phyloP scores from a whole-genome alignment of 2,113 vertebrate genomes.

The Trichomycterus rosablanca region DNA sequence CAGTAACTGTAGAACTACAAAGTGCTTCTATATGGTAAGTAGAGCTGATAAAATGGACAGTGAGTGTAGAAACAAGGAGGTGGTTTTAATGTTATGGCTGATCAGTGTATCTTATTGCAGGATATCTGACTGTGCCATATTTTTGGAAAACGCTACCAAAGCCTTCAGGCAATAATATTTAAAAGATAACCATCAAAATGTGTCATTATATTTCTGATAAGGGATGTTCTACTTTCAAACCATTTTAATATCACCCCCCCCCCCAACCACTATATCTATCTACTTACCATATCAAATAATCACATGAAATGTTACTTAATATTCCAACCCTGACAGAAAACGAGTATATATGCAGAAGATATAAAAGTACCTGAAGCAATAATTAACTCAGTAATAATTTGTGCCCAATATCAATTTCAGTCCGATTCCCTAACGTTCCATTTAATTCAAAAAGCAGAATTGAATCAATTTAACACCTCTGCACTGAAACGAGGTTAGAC shows the following conservation, averaged over 20 bases:
- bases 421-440: constrained; percentile 47
- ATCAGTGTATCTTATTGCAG: no score
- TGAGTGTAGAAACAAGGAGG: no score
- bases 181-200: constrained; percentile 20
- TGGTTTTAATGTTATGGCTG: no score
- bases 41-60: no score
- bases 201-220: constrained; percentile 33
- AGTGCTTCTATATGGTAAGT: no score
- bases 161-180: constrained; percentile 17
- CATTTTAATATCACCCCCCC: constrained; percentile 31
- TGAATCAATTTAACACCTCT: constrained; percentile 47
- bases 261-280: constrained; percentile 33
- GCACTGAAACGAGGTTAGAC: constrained; percentile 36
- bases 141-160: not conserved
- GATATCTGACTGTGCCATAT: no score
- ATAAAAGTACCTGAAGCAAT: constrained; percentile 47
- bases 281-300: constrained; percentile 42
- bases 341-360: constrained; percentile 34
- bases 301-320: constrained; percentile 28
- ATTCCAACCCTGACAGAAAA: constrained; percentile 37
- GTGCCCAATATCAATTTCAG: constrained; percentile 48
- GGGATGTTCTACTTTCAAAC: constrained; percentile 31
- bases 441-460: constrained; percentile 48
- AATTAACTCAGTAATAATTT: constrained; percentile 50
- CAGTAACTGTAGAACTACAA: no score